Conservation (phyloP, 2,888 invertebrate genomes). For the Eristalinus aeneus region DNA sequence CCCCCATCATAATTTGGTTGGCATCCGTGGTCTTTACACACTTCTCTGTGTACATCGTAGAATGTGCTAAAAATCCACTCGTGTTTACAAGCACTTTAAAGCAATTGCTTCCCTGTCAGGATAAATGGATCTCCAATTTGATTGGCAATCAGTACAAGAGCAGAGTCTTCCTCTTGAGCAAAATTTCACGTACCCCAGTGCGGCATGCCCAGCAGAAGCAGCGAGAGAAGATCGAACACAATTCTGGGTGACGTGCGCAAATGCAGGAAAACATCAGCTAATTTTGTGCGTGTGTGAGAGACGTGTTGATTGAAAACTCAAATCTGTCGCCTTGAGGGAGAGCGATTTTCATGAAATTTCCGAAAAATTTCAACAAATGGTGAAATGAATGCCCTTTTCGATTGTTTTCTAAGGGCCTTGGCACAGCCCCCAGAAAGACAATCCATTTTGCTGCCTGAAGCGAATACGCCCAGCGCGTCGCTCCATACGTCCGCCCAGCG, state of each 20-base stretch:
- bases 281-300: not conserved
- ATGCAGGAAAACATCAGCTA: not conserved
- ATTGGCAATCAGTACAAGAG: not conserved
- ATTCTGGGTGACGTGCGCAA: constrained; percentile 3
- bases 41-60: not conserved
- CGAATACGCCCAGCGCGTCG: not conserved
- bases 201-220: not conserved
- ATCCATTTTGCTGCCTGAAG: not conserved
- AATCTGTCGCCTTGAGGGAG: not conserved
- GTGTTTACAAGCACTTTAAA: not conserved
- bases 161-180: not conserved
- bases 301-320: not conserved
- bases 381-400: not conserved
- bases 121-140: not conserved
- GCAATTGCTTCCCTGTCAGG: not conserved
- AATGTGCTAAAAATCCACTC: not conserved
- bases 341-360: not conserved
- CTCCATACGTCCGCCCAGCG: not conserved
- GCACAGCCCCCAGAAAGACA: not conserved
- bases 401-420: not conserved
- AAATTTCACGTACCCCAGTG: not conserved
- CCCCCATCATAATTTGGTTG: too few relatives aligned
- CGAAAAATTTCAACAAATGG: not conserved
- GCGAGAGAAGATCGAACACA: not conserved
- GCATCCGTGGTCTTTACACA: not conserved